These are phyloP conservation scores for Andrena fulva DNA, from an alignment of 2,888 invertebrate genomes.

Conservation along the genomic window DNA sequence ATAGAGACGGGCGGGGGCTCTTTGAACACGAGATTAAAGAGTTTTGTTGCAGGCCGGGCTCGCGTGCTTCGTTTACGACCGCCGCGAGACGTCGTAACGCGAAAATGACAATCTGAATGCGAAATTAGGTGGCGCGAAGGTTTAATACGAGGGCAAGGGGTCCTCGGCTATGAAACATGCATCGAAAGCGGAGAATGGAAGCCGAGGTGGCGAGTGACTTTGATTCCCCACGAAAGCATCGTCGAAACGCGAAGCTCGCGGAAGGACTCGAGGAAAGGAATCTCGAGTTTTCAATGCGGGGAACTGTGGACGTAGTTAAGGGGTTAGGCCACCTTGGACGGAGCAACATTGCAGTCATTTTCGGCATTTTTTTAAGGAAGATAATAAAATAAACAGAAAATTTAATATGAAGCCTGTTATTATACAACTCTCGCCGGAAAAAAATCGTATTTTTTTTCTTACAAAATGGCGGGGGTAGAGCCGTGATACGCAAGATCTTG, in stretches of 20 bases:
- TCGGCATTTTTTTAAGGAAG: no score
- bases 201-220: background rate
- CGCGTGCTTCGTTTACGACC: slow-evolving; percentile 45
- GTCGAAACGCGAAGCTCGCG: slow-evolving; percentile 1
- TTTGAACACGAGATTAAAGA: slow-evolving; percentile 51
- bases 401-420: no score
- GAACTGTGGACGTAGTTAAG: slow-evolving; percentile 2
- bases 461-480: no score
- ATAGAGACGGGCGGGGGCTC: slow-evolving; percentile 7
- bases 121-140: slow-evolving; percentile 44
- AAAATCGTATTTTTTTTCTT: no score
- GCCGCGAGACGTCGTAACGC: slow-evolving; percentile 35
- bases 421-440: no score
- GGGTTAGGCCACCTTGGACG: no score
- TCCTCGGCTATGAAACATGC: slow-evolving; percentile 26
- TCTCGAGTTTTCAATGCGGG: background rate
- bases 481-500: no score
- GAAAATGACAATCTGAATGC: slow-evolving; percentile 55
- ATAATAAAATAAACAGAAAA: no score
- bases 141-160: slow-evolving; percentile 11
- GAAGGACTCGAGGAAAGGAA: background rate
- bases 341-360: no score
- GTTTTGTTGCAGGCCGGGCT: slow-evolving; percentile 30
- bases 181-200: background rate
- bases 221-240: slow-evolving; percentile 13